phyloP scores from a whole-genome alignment of 1,140 invertebrate genomes.

The Drosophila leontia region DNA sequence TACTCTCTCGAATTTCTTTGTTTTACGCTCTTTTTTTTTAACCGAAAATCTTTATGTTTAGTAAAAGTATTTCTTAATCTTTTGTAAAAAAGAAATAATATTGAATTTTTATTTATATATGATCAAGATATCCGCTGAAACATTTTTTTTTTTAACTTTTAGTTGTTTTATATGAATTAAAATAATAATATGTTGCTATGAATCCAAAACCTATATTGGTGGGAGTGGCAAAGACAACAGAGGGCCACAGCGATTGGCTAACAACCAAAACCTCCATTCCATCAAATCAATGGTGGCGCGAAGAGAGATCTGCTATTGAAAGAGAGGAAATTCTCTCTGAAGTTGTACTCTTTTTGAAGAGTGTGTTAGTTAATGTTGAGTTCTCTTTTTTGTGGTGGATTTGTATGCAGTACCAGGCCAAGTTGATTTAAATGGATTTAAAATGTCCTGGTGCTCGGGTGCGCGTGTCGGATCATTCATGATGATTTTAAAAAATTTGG shows the following conservation, averaged over 20 bases:
- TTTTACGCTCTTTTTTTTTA: no score
- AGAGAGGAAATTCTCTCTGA: background rate
- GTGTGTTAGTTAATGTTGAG: no score
- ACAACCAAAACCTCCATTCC: background rate
- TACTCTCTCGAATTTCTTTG: no score
- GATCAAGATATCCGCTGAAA: no score
- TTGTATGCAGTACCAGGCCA: no score
- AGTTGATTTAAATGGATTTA: background rate
- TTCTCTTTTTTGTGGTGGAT: no score
- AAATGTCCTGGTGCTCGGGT: constrained; percentile 8
- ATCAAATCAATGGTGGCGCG: background rate
- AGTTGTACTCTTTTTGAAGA: background rate
- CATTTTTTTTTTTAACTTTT: no score
- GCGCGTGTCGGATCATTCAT: constrained; percentile 1
- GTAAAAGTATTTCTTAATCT: no score
- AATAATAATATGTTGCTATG: background rate
- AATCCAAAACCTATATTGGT: background rate
- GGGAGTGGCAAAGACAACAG: background rate
- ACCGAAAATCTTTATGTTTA: no score
- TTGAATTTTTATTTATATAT: no score
- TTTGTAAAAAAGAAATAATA: no score
- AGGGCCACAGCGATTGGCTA: background rate
- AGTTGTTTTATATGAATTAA: no score
- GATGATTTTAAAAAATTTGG: constrained; percentile 1
- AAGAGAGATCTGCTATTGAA: background rate